phyloP scores from a whole-genome alignment of 2,797 vertebrate genomes.

The Melanotaenia nigrans region DNA sequence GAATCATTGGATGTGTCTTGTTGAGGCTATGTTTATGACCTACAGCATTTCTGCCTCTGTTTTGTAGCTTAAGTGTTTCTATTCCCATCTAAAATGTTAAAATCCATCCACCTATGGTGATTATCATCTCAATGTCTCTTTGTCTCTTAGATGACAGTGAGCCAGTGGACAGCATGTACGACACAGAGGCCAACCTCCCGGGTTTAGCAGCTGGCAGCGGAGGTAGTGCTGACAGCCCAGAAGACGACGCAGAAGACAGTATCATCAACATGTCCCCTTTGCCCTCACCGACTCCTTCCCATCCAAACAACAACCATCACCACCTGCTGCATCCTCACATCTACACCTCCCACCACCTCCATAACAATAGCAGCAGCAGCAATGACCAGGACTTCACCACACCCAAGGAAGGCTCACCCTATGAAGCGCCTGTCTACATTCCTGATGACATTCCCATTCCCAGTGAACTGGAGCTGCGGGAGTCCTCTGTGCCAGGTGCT shows the following conservation, averaged over 20 bases:
- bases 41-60: background rate
- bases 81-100: background rate
- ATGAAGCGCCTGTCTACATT: constrained; percentile 99
- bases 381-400: constrained; percentile 94
- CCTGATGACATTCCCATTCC: constrained; percentile 98
- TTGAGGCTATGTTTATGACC: constrained; percentile 11
- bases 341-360: constrained; percentile 70
- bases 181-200: constrained; percentile 92
- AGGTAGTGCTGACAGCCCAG: constrained; percentile 90
- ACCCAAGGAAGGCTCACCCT: constrained; percentile 97
- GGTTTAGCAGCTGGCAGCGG: constrained; percentile 75
- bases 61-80: background rate
- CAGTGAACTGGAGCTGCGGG: constrained; percentile 93
- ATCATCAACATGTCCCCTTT: constrained; percentile 84
- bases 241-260: constrained; percentile 92
- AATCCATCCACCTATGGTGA: background rate
- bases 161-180: constrained; percentile 92
- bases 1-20: constrained; percentile 9
- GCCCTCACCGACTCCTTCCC: constrained; percentile 89
- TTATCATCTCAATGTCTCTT: constrained; percentile 2
- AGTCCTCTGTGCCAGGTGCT: constrained; percentile 95
- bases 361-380: constrained; percentile 75
- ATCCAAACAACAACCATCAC: constrained; percentile 83
- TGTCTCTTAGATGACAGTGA: constrained; percentile 92
- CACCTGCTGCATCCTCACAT: constrained; percentile 74